Percentiles rank a stretch among this genome's conserved stretches.
These are phyloP conservation scores for Chaunax sp. DNA, from an alignment of 2,797 vertebrate genomes.

Conservation along the genomic window DNA sequence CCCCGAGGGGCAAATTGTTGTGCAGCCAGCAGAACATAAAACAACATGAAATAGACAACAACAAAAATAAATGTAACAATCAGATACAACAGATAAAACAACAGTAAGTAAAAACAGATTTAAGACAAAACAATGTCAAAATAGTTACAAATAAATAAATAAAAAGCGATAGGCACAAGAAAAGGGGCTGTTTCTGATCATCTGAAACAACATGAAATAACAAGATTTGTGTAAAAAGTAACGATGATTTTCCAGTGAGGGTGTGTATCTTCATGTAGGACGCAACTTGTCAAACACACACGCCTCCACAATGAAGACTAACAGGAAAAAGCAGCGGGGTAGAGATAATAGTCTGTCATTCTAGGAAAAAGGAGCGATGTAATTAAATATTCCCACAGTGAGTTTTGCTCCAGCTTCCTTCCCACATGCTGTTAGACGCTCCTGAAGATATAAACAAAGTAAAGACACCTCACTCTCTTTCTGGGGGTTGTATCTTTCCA, in stretches of 20 bases:
- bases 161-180: too few relatives aligned
- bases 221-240: not conserved
- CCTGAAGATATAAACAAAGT: conserved; percentile 46
- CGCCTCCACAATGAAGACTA: not conserved
- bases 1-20: too few relatives aligned
- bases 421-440: conserved; percentile 32
- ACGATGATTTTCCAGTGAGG: not conserved
- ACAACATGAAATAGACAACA: too few relatives aligned
- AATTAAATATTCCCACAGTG: conserved; percentile 54
- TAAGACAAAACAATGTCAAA: too few relatives aligned
- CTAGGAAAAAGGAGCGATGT: conserved; percentile 30
- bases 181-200: too few relatives aligned
- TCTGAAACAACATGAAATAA: not conserved
- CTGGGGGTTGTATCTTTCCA: not conserved
- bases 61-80: too few relatives aligned
- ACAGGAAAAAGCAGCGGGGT: conserved; percentile 24
- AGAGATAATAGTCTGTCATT: conserved; percentile 58
- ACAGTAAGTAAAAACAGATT: too few relatives aligned
- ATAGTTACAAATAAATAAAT: too few relatives aligned
- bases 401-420: conserved; percentile 31
- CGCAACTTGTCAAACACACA: not conserved
- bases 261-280: not conserved
- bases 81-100: too few relatives aligned
- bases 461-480: conserved; percentile 6
- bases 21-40: too few relatives aligned